These are phyloP conservation scores for Scomber colias DNA, from an alignment of 2,113 vertebrate species.

Conservation along the genomic window DNA sequence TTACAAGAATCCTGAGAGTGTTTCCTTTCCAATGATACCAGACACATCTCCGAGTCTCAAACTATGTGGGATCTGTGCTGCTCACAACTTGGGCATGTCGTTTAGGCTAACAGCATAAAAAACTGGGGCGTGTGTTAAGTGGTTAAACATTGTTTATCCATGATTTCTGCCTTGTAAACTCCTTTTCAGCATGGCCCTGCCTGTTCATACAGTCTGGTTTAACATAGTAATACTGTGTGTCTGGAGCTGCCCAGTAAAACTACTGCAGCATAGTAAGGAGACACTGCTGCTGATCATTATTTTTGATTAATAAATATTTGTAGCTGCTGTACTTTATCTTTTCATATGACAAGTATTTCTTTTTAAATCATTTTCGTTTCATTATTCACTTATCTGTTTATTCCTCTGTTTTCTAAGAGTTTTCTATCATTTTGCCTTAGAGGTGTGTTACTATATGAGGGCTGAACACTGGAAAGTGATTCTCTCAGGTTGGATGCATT, in stretches of 20 bases:
- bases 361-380: slow-evolving; percentile 24
- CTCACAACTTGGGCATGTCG: too few relatives aligned
- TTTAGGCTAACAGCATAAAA: too few relatives aligned
- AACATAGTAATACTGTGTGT: background rate
- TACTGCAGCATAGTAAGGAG: background rate
- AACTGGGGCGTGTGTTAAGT: too few relatives aligned
- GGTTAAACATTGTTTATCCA: slow-evolving; percentile 1
- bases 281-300: background rate
- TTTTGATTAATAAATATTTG: slow-evolving; percentile 6
- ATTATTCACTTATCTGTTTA: slow-evolving; percentile 33
- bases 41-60: too few relatives aligned
- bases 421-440: slow-evolving; percentile 30
- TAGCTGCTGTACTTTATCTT: background rate
- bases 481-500: slow-evolving; percentile 53
- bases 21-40: too few relatives aligned
- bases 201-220: background rate
- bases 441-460: slow-evolving; percentile 32
- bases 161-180: background rate
- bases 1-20: too few relatives aligned
- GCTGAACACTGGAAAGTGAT: slow-evolving; percentile 53
- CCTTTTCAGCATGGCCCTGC: background rate
- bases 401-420: slow-evolving; percentile 23
- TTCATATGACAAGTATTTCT: slow-evolving; percentile 9
- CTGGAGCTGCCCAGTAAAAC: background rate
- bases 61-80: too few relatives aligned